Evolutionary conservation across 2,113 vertebrate species (phyloP).

Genomic region (Plecotus auritus): DNA sequence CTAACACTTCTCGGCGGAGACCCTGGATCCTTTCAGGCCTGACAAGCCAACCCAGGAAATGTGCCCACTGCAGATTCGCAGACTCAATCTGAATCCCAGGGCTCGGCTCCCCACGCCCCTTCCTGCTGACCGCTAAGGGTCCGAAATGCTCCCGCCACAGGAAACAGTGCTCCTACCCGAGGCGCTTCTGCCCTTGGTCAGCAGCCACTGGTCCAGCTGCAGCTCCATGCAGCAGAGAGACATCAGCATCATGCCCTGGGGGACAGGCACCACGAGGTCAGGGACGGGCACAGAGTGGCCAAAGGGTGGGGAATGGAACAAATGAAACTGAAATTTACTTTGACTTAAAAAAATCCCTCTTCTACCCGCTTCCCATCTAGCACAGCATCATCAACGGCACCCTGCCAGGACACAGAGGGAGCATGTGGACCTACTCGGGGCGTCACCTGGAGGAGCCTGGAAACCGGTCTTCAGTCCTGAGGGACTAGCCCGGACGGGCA

Average conservation of each 20-base stretch:
- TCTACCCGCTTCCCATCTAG: not conserved
- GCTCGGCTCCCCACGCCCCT: not conserved
- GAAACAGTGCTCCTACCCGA: slow-evolving; percentile 79
- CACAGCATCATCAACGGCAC: not conserved
- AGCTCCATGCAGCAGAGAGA: slow-evolving; percentile 96
- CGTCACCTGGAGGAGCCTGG: not conserved
- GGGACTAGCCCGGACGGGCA: not conserved
- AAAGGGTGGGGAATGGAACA: not conserved
- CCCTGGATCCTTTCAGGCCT: not conserved
- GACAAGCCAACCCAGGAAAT: not conserved
- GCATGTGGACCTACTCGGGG: not conserved
- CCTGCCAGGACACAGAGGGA: not conserved
- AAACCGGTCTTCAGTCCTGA: not conserved
- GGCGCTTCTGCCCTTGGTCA: slow-evolving; percentile 89
- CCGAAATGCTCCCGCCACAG: not conserved
- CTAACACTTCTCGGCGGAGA: not conserved
- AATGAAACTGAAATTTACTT: not conserved
- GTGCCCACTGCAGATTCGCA: not conserved
- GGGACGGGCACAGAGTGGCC: not conserved
- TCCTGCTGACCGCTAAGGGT: not conserved
- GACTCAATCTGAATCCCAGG: not conserved
- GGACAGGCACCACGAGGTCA: not conserved
- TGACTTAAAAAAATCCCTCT: slow-evolving; percentile 29
- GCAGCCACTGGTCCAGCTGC: slow-evolving; percentile 93
- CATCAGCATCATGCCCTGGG: slow-evolving; percentile 95